These are phyloP conservation scores for Sander vitreus DNA, from an alignment of 2,113 vertebrate species.

Conservation along the genomic window DNA sequence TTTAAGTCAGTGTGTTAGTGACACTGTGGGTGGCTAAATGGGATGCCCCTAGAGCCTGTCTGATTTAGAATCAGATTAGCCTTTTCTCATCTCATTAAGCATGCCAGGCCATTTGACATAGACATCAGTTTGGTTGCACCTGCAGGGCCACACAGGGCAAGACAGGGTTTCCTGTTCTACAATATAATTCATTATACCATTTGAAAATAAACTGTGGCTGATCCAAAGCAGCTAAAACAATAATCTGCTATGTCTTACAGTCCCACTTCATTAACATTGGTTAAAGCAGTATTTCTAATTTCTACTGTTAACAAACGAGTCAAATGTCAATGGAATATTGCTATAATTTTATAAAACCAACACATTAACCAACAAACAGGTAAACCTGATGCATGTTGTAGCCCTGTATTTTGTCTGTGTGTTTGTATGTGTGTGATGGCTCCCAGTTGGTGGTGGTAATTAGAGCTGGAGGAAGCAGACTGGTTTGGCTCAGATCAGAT, in stretches of 20 bases:
- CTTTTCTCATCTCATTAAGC: constrained; percentile 76
- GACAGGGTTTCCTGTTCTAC: constrained; percentile 27
- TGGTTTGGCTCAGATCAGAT: constrained; percentile 64
- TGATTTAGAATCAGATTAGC: constrained; percentile 75
- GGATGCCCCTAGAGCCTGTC: constrained; percentile 65
- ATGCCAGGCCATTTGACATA: constrained; percentile 66
- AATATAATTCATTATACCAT: constrained; percentile 22
- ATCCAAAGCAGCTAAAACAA: neutral
- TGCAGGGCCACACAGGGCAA: constrained; percentile 40
- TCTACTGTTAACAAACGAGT: neutral
- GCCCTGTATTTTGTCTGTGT: neutral
- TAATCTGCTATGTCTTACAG: neutral
- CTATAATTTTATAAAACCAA: neutral
- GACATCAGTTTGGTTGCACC: constrained; percentile 62
- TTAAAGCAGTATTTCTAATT: neutral
- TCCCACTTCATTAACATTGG: neutral
- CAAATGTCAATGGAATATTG: constrained; percentile 7
- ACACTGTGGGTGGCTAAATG: constrained; percentile 63
- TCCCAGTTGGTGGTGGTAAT: constrained; percentile 66
- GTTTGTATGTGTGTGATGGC: constrained; percentile 17
- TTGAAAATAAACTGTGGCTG: constrained; percentile 7
- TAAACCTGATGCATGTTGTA: constrained; percentile 11
- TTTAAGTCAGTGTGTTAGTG: constrained; percentile 57
- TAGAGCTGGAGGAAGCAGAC: constrained; percentile 61
- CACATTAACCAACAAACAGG: neutral